Evolutionary conservation across 2,888 invertebrate species (phyloP), one percentile per base, ranked within the genome.

Genomic region (Apodemia duryi): DNA sequence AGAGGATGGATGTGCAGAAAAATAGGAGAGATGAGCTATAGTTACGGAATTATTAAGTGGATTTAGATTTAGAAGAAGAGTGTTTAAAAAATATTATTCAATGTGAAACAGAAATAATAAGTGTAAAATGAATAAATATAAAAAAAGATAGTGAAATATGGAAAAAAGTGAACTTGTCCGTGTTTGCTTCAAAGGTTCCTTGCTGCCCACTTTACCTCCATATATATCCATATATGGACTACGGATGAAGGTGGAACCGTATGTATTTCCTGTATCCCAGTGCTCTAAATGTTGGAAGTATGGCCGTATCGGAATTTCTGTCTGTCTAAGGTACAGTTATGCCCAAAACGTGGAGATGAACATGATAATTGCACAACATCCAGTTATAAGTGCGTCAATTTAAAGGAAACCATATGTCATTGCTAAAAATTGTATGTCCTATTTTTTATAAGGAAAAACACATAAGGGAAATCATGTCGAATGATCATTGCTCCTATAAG

Each of bases 231-330:
- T 41, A 7, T 41, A 41, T 41, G 41, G 41, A 9, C 41, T 41
- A 9, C 41, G 41, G 9, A 41, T 51, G 21, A 51, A 51, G 7
- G 28, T 52, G 21, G 7, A 52, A 52, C 52, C 6, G 6, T 52
- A 52, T 52, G 28, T 52, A 28, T 52, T 52, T 6, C 52, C 52
- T 1, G 52, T 52, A 28, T 21, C 28, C n/a, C 51, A 51, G 9
- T 52, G 52, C 52, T 52, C 52, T 9, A 52, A 52, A 28, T 52
- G 52, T 7, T 52, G 52, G 52, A 52, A 52, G 6, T 52, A 52
- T 52, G 52, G 52, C 28, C 52, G 28, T 52, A 52, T 28, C 28
- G 52, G 21, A 52, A 52, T 28, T 52, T 52, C 21, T 28, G 52
- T 6, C 52, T 28, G 0, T 49, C 6, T 49, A 49, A n/a, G n/a